Evolutionary conservation across 2,888 invertebrate genomes (phyloP), one percentile per base, ranked within the genome.

Genomic region (Erannis defoliaria): DNA sequence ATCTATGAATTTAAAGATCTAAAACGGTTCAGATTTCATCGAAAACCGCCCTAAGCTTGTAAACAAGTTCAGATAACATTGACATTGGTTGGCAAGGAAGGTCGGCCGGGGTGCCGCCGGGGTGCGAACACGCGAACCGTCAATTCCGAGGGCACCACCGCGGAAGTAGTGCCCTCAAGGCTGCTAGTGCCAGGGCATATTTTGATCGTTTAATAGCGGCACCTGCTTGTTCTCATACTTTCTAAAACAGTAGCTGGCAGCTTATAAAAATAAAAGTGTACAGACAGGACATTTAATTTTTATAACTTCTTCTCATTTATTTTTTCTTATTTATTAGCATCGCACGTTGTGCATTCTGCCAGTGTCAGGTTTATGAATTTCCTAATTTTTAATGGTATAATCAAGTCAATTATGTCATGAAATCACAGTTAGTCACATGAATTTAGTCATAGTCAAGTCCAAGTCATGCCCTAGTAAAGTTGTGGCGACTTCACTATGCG

Each of bases 91-190:
- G 6, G 67, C 70, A 72, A 80, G 81, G 79, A 72, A 80, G 81
- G 79, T 78, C 80, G 74, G 74, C 68, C 5, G 9, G 53, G 33
- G 23, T n/a, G 19, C n/a, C n/a, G n/a, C n/a, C 46, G 72, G 76
- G 76, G 77, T 72, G 74, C 31, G 63, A 72, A 77, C 89, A 89
- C 89, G 89, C 89, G 80, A 89, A 75, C 80, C 71, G 71, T 77
- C 76, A 78, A 82, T 88, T 85, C 76, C 74, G 78, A 81, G 84
- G 82, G 72, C 78, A 67, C 68, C 67, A 59, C 62, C 62, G 61
- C 65, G 70, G 67, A 67, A 68, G 42, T 57, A 51, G 33, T 45
- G 42, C 57, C 61, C 23, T 51, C 70, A 69, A 70, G 73, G 73
- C n/a, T 33, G 8, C 18, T 19, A 9, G 18, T 33, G 8, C 18